Conservation (phyloP, 2,888 invertebrate species). For the Eubasilissa splendida region DNA sequence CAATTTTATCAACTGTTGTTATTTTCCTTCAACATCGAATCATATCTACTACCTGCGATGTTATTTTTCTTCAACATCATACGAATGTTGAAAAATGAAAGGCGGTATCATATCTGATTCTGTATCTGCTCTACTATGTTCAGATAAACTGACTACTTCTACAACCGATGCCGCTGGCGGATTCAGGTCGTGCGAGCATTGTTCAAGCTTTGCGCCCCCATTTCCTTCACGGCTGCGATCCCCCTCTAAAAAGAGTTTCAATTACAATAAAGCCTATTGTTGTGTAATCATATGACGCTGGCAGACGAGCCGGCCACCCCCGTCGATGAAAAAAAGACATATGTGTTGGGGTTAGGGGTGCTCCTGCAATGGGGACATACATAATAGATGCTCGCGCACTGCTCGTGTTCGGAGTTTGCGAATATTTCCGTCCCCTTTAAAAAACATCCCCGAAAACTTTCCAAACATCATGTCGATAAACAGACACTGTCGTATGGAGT, state of each 20-base stretch:
- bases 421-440: conserved; percentile 6
- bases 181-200: background rate
- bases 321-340: conserved; percentile 53
- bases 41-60: too few species aligned
- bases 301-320: conserved; percentile 50
- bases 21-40: too few species aligned
- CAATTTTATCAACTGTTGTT: too few species aligned
- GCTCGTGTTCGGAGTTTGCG: conserved; percentile 42
- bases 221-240: background rate
- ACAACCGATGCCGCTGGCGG: too few species aligned
- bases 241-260: conserved; percentile 55
- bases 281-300: conserved; percentile 57
- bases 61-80: too few species aligned
- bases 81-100: too few species aligned
- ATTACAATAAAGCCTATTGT: conserved; percentile 58
- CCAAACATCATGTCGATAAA: conserved; percentile 20
- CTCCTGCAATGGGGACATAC: background rate
- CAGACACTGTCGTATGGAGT: conserved; percentile 25
- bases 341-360: conserved; percentile 48
- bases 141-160: too few species aligned
- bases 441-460: conserved; percentile 27
- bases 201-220: conserved; percentile 23
- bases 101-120: too few species aligned
- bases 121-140: too few species aligned
- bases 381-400: conserved; percentile 25